Percentiles rank a stretch among this genome's conserved stretches.
These are phyloP conservation scores for Papilio glaucus DNA, from an alignment of 1,140 invertebrate species.

Conservation along the genomic window DNA sequence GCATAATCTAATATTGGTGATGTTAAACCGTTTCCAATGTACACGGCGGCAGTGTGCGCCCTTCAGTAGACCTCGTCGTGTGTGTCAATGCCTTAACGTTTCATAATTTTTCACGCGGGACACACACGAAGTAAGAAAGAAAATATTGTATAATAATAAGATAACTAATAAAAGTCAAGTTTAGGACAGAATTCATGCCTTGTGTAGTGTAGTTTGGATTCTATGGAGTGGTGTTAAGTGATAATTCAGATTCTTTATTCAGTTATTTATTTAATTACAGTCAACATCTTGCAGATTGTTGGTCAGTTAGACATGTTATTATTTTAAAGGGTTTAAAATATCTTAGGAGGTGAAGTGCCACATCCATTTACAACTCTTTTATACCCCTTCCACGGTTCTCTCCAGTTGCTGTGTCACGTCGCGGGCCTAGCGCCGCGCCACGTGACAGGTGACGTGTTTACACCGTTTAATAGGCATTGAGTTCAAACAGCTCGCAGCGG, in stretches of 20 bases:
- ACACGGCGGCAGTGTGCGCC: constrained; percentile 1
- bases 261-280: no score
- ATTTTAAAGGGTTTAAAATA: no score
- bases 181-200: no score
- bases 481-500: constrained; percentile 39
- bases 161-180: no score
- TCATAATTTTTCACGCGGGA: constrained; percentile 53
- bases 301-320: no score
- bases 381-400: constrained; percentile 1
- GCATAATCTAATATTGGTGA: constrained; percentile 1
- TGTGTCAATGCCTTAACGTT: constrained; percentile 49
- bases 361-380: neutral
- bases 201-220: no score
- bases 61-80: constrained; percentile 42
- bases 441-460: constrained; percentile 63
- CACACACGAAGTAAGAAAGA: neutral
- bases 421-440: constrained; percentile 41
- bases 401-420: constrained; percentile 42
- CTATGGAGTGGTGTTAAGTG: no score
- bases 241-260: no score
- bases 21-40: neutral
- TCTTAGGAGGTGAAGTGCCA: neutral
- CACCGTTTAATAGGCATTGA: constrained; percentile 48
- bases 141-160: no score
- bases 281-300: no score